These are phyloP conservation scores for Phthorimaea operculella DNA, from an alignment of 1,140 invertebrate genomes.

Conservation along the genomic window DNA sequence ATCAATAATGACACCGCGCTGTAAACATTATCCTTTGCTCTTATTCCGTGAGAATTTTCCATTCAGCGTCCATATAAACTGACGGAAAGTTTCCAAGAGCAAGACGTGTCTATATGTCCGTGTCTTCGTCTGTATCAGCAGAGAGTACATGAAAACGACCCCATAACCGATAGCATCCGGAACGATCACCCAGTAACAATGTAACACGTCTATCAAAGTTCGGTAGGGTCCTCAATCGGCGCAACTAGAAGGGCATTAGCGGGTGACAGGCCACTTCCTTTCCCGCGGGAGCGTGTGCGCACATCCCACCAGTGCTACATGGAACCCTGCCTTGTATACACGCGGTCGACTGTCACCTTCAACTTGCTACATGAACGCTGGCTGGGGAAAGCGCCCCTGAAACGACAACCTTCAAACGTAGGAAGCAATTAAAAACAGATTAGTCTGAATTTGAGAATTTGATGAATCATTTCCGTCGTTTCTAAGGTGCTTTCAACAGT, in stretches of 20 bases:
- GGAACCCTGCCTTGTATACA: slow-evolving; percentile 8
- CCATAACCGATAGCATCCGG: not conserved
- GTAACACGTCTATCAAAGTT: slow-evolving; percentile 56
- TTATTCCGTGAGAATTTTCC: too few relatives aligned
- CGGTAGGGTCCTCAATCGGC: slow-evolving; percentile 24
- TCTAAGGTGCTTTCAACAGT: too few relatives aligned
- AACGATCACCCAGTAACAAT: slow-evolving; percentile 10
- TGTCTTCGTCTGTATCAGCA: too few relatives aligned
- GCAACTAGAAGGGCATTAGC: slow-evolving; percentile 60
- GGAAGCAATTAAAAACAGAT: too few relatives aligned
- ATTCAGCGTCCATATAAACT: too few relatives aligned
- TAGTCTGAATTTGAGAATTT: too few relatives aligned
- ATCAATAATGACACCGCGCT: too few relatives aligned
- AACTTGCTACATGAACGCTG: not conserved
- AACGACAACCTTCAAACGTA: not conserved
- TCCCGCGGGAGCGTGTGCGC: slow-evolving; percentile 47
- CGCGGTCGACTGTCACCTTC: not conserved
- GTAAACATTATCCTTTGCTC: too few relatives aligned
- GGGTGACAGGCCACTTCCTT: slow-evolving; percentile 52
- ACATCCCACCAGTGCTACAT: slow-evolving; percentile 18
- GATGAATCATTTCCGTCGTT: too few relatives aligned
- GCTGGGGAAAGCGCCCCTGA: not conserved
- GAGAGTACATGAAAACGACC: too few relatives aligned
- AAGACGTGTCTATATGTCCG: too few relatives aligned
- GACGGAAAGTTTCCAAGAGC: too few relatives aligned